Percentiles rank a stretch among this genome's conserved stretches.
These are phyloP conservation scores for Miniopterus natalensis DNA, from an alignment of 2,113 vertebrate genomes.

Conservation along the genomic window DNA sequence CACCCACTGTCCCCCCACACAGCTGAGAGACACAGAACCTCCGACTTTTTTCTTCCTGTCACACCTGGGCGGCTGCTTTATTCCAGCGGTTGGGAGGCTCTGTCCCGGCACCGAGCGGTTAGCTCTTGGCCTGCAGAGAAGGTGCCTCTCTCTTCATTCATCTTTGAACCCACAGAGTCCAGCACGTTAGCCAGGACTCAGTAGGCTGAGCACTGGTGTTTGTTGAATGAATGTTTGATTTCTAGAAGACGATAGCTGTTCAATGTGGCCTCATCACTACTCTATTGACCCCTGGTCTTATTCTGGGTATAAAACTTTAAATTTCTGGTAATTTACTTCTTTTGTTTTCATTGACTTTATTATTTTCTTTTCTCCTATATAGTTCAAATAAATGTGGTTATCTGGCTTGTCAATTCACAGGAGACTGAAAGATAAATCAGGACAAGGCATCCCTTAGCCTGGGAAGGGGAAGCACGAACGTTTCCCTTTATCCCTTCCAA, in stretches of 20 bases:
- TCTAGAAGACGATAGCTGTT: too few species aligned
- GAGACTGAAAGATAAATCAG: background rate
- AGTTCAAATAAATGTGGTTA: background rate
- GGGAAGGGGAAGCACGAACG: background rate
- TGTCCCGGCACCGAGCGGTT: background rate
- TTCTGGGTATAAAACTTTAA: background rate
- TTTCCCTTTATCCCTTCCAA: background rate
- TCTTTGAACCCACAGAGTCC: background rate
- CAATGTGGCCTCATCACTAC: background rate
- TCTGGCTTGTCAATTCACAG: background rate
- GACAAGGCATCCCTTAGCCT: background rate
- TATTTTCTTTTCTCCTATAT: background rate
- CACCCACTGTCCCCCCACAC: rapidly evolving
- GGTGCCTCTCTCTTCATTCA: too few species aligned
- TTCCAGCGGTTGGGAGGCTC: background rate
- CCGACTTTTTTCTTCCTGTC: background rate
- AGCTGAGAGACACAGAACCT: background rate
- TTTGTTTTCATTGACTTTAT: background rate
- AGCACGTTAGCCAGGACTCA: rapidly evolving
- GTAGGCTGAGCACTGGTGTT: background rate
- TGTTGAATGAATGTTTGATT: background rate
- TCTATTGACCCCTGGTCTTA: background rate
- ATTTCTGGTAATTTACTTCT: conserved; percentile 32
- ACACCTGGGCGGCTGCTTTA: background rate
- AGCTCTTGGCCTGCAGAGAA: background rate